phyloP scores from a whole-genome alignment of 2,797 vertebrate species.

The Sandelia bainsii region DNA sequence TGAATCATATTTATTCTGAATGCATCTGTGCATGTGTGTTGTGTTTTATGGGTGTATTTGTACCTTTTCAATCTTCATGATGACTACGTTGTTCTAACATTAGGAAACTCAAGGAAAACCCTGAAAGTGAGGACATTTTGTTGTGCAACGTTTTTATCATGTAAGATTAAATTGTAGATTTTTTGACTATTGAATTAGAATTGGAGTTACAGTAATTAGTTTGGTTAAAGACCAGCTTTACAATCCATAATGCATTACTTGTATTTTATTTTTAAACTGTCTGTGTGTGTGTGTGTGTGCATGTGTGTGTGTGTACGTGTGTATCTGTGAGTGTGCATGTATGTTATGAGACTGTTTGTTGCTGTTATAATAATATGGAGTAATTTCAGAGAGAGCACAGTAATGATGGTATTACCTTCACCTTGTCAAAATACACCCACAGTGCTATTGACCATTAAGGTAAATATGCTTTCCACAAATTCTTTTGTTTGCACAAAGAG shows the following conservation, averaged over 20 bases:
- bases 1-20: background rate
- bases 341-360: slow-evolving; percentile 42
- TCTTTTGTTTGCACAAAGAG: slow-evolving; percentile 34
- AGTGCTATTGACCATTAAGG: slow-evolving; percentile 65
- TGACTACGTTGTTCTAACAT: background rate
- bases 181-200: background rate
- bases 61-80: slow-evolving; percentile 8
- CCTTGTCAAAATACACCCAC: slow-evolving; percentile 58
- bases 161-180: background rate
- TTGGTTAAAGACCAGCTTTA: background rate
- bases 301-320: background rate
- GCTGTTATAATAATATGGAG: slow-evolving; percentile 43
- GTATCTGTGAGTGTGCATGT: background rate
- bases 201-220: background rate
- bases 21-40: slow-evolving; percentile 8
- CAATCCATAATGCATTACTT: background rate
- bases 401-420: slow-evolving; percentile 63
- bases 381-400: slow-evolving; percentile 57
- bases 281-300: background rate
- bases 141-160: background rate
- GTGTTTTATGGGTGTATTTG: slow-evolving; percentile 16
- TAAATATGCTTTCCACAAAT: slow-evolving; percentile 57
- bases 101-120: background rate
- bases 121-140: background rate
- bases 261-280: no score